Evolutionary conservation across 2,797 vertebrate genomes (phyloP), one percentile per base, ranked within the genome.

Genomic region (Tapera naevia): DNA sequence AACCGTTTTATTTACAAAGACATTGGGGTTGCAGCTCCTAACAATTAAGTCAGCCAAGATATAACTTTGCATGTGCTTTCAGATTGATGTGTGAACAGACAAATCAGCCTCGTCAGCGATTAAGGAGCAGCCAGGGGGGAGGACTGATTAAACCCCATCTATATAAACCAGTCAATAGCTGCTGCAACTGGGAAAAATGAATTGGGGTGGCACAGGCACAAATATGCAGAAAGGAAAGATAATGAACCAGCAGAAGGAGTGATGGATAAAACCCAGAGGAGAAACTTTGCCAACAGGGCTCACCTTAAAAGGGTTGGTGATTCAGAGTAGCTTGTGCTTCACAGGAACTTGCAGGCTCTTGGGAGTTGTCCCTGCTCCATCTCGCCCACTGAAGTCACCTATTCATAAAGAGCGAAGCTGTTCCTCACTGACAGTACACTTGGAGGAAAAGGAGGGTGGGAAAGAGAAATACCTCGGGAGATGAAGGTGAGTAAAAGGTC

Each of bases 1-100:
- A 82, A 92, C 69, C 64, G 32, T 97, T 95, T 96, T 96, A 94
- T 96, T 97, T 97, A 96, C 95, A 95, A 96, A 97, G 95, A 86
- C 86, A 41, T 11, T 46, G 86, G 83, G 91, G 93, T 91, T 85
- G 46, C 74, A 84, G 84, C 88, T 94, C 74, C 17, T 43, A 92
- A 95, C 64, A 86, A 69, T 80, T 89, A 91, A 95, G 87, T 79
- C 82, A 86, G 88, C 71, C 41, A 35, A 79, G 96, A 74, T 21
- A 73, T 28, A 91, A 91, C 78, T 92, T 95, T 75, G 82, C 82
- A 24, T 80, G 61, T n/a, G 88, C 89, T 83, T 89, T 56, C 67
- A 85, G 86, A 91, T 8, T 87, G 95, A 95, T 86, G 93, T 45
- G 74, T 62, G 64, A 96, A 54, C 74, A 30, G 89, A 73, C 17